Conservation (phyloP, 2,113 vertebrate genomes). For the Brienomyrus brachyistius region DNA sequence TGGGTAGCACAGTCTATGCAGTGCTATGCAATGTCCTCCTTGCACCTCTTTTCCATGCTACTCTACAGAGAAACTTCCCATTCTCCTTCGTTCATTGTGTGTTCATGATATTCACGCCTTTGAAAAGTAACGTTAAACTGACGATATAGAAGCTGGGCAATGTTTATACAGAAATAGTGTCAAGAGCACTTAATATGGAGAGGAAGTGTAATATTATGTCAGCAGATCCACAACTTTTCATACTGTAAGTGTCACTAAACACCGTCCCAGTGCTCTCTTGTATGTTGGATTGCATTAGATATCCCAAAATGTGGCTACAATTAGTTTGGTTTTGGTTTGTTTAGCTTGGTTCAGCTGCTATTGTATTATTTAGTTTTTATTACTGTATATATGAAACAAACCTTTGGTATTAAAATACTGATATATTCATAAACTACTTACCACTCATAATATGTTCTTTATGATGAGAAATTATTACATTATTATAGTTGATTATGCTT, state of each 20-base stretch:
- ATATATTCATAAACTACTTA: not conserved
- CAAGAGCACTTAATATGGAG: not conserved
- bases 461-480: not conserved
- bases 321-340: not conserved
- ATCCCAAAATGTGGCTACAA: not conserved
- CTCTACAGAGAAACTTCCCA: not conserved
- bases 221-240: not conserved
- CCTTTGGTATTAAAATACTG: not conserved
- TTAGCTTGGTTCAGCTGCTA: not conserved
- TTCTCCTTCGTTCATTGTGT: not conserved
- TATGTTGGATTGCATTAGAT: not conserved
- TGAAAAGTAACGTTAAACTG: not conserved
- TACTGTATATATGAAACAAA: not conserved
- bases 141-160: not conserved
- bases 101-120: not conserved
- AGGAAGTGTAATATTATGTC: not conserved
- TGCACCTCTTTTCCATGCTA: no score
- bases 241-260: not conserved
- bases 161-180: not conserved
- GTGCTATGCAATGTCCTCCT: no score
- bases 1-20: no score
- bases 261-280: not conserved
- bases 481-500: not conserved
- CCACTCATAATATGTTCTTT: not conserved
- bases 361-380: not conserved